A percentile compares a stretch with the other conserved stretches of the same genome.
phyloP scores from a whole-genome alignment of 2,113 vertebrate species.

The Hippocampus barbouri region DNA sequence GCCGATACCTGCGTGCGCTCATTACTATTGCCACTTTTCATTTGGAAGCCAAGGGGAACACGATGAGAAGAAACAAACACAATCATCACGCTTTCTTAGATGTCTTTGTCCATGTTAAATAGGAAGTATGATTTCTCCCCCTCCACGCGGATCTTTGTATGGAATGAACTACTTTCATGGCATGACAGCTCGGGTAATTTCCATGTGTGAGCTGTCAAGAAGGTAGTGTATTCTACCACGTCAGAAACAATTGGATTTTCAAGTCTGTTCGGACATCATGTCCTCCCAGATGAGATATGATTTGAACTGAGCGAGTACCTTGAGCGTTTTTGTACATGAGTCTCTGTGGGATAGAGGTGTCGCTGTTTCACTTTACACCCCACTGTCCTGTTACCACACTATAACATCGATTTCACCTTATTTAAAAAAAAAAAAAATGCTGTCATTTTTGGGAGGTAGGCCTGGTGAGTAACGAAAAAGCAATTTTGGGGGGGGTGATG shows the following conservation, averaged over 20 bases:
- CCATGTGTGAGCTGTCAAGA: constrained; percentile 43
- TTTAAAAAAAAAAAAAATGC: not conserved
- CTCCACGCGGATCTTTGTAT: constrained; percentile 4
- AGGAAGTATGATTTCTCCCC: not conserved
- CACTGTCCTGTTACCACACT: not conserved
- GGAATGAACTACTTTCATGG: constrained; percentile 35
- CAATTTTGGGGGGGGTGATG: not conserved
- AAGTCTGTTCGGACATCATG: constrained; percentile 31
- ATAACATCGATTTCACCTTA: not conserved
- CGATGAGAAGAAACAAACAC: constrained; percentile 13
- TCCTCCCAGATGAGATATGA: constrained; percentile 36
- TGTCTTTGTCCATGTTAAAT: constrained; percentile 14
- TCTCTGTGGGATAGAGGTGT: constrained; percentile 21
- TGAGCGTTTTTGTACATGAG: constrained; percentile 9
- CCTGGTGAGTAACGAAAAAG: not conserved
- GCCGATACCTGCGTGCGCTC: constrained; percentile 1
- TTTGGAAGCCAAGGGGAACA: constrained; percentile 19
- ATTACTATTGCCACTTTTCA: constrained; percentile 19
- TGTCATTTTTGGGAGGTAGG: not conserved
- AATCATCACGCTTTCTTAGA: not conserved
- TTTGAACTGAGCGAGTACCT: constrained; percentile 15
- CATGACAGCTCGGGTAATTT: constrained; percentile 49
- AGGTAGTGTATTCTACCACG: constrained; percentile 44
- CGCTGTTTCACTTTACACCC: constrained; percentile 37
- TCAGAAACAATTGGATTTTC: constrained; percentile 46